phyloP scores from a whole-genome alignment of 2,888 invertebrate genomes.

The Parelbella ahira region DNA sequence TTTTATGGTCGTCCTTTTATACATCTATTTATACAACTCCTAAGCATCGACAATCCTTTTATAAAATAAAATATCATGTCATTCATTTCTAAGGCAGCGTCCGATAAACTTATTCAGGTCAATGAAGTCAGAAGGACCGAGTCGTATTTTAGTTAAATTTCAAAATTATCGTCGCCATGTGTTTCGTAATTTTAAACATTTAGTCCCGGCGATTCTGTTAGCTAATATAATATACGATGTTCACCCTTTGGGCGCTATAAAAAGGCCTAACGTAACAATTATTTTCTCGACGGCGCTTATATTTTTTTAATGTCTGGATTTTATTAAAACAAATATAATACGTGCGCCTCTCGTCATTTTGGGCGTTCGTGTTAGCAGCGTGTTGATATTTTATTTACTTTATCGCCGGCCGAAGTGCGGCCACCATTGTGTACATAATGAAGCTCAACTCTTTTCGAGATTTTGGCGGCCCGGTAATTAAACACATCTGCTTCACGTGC shows the following conservation, averaged over 20 bases:
- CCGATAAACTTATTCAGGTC: conserved; percentile 47
- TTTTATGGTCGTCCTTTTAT: conserved; percentile 1
- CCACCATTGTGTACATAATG: conserved; percentile 61
- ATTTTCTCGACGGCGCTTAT: conserved; percentile 54
- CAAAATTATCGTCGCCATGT: conserved; percentile 59
- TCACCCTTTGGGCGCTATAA: conserved; percentile 43
- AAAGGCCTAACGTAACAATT: conserved; percentile 62
- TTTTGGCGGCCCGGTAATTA: conserved; percentile 74
- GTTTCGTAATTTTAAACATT: conserved; percentile 56
- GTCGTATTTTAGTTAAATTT: conserved; percentile 59
- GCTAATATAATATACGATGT: conserved; percentile 51
- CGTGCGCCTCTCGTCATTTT: conserved; percentile 56
- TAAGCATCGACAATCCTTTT: not conserved
- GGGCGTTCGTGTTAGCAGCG: conserved; percentile 56
- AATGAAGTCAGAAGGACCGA: conserved; percentile 41
- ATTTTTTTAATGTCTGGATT: conserved; percentile 60
- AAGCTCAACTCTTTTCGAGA: conserved; percentile 65
- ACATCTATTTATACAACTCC: not conserved
- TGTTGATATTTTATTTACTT: conserved; percentile 76
- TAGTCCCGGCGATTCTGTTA: conserved; percentile 51
- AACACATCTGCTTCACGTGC: conserved; percentile 72
- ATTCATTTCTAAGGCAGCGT: conserved; percentile 38
- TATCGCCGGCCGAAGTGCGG: conserved; percentile 50
- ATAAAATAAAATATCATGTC: conserved; percentile 29
- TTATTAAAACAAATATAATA: conserved; percentile 70